Percentiles rank a stretch among this genome's conserved stretches.
phyloP scores from a whole-genome alignment of 2,888 invertebrate species.

The Holacanthella duospinosa region DNA sequence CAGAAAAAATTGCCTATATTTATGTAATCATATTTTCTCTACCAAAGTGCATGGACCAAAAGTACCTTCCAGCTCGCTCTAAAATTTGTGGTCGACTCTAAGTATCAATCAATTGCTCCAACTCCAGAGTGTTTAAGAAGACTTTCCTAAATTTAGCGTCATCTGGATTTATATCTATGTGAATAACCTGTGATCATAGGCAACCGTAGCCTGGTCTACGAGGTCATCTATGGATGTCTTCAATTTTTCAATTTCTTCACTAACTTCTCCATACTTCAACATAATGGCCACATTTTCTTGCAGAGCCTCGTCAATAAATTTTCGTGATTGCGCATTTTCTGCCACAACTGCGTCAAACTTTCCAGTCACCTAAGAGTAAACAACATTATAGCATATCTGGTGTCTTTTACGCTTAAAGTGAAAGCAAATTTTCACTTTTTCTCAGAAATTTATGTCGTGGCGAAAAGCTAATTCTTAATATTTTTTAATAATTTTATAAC shows the following conservation, averaged over 20 bases:
- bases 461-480: no score
- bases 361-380: slow-evolving; percentile 24
- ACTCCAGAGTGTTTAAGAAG: no score
- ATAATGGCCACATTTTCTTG: slow-evolving; percentile 32
- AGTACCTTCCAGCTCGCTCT: no score
- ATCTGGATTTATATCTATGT: background rate
- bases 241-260: slow-evolving; percentile 20
- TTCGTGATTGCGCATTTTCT: slow-evolving; percentile 24
- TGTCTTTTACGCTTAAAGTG: background rate
- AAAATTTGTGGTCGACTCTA: no score
- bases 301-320: slow-evolving; percentile 26
- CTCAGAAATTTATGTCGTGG: no score
- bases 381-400: no score
- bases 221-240: slow-evolving; percentile 30
- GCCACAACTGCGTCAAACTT: slow-evolving; percentile 35
- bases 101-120: no score
- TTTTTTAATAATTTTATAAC: no score
- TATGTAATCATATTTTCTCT: no score
- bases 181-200: slow-evolving; percentile 34
- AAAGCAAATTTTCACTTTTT: no score
- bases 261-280: slow-evolving; percentile 22
- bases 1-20: no score
- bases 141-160: background rate
- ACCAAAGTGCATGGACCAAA: no score
- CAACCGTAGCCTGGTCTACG: slow-evolving; percentile 32